A percentile compares a stretch with the other conserved stretches of the same genome.
Evolutionary conservation across 2,113 vertebrate species (phyloP).

Genomic region (Sinocyclocheilus anophthalmus): DNA sequence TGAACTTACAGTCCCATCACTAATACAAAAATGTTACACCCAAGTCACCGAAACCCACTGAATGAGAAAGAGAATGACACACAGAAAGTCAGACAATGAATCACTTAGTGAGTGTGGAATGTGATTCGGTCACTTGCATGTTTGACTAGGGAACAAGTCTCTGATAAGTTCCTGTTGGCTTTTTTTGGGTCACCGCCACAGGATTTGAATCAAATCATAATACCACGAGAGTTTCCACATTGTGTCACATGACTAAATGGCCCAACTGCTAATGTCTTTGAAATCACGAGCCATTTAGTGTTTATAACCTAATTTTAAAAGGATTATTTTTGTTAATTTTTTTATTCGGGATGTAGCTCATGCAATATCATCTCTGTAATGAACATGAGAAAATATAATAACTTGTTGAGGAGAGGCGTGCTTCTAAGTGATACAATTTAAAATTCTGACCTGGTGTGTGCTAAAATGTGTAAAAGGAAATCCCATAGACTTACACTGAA

Average conservation of each 20-base stretch:
- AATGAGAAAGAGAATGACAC: background rate
- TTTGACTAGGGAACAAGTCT: background rate
- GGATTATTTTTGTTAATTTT: background rate
- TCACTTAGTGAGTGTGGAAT: background rate
- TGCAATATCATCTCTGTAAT: background rate
- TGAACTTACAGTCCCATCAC: background rate
- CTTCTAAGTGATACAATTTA: background rate
- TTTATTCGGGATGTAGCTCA: background rate
- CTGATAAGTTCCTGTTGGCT: background rate
- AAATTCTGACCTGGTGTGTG: too few species aligned
- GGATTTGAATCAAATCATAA: conserved; percentile 38
- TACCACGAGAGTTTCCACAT: background rate
- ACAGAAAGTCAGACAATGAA: background rate
- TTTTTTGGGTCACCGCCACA: conserved; percentile 42
- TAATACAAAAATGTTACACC: background rate
- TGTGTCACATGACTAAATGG: background rate
- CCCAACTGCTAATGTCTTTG: background rate
- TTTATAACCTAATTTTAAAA: background rate
- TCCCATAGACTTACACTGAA: too few species aligned
- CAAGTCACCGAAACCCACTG: background rate
- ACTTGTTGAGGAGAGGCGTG: background rate
- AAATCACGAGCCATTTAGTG: background rate
- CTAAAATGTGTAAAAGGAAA: too few species aligned
- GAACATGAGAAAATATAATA: background rate
- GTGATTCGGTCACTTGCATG: background rate